Evolutionary conservation across 2,797 vertebrate genomes (phyloP).

Genomic region (Macrochelys suwanniensis): DNA sequence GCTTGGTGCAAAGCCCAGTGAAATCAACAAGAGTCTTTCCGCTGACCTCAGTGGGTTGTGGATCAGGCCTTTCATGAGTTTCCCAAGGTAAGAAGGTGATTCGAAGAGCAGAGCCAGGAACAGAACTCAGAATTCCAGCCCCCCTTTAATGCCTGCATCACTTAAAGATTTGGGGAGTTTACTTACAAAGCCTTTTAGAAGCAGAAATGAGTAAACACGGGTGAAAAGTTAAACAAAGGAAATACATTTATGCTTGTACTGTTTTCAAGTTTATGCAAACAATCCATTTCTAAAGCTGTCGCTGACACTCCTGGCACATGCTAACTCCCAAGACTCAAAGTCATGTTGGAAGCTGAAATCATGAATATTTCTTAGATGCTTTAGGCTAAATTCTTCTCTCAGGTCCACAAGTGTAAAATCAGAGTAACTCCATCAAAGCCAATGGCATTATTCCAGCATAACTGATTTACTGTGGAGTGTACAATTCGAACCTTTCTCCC

Average conservation of each 20-base stretch:
- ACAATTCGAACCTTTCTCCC: neutral
- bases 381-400: conserved; percentile 57
- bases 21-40: neutral
- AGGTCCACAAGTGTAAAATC: neutral
- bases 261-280: conserved; percentile 83
- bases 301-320: conserved; percentile 73
- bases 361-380: conserved; percentile 70
- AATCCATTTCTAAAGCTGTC: conserved; percentile 78
- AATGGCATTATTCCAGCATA: neutral
- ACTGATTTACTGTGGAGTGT: neutral
- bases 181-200: conserved; percentile 84
- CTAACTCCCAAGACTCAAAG: conserved; percentile 50
- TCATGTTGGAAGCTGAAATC: conserved; percentile 54
- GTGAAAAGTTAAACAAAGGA: conserved; percentile 81
- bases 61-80: neutral
- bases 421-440: neutral
- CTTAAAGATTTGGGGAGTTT: conserved; percentile 81
- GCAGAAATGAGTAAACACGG: conserved; percentile 81
- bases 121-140: conserved; percentile 48
- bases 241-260: conserved; percentile 81
- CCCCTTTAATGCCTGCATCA: conserved; percentile 61
- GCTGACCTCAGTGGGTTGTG: neutral
- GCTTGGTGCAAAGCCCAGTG: neutral
- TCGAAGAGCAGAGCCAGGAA: neutral
- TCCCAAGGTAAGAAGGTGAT: neutral